A percentile compares a stretch with the other conserved stretches of the same genome.
These are phyloP conservation scores for Calameuta filiformis DNA, from an alignment of 2,888 invertebrate genomes.

Conservation along the genomic window DNA sequence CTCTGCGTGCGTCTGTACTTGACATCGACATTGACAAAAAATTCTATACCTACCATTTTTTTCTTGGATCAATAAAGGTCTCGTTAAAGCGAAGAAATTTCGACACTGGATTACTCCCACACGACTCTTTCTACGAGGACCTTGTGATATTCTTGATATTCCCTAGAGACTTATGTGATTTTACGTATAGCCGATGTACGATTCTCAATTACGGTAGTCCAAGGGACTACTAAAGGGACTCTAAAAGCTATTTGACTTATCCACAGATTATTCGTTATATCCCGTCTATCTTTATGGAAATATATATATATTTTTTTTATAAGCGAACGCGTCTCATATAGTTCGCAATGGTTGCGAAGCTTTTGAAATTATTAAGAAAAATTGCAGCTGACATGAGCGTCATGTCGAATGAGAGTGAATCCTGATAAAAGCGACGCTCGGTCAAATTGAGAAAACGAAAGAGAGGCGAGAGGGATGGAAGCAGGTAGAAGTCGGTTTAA, in stretches of 20 bases:
- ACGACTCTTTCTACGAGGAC: neutral
- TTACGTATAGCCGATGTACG: no score
- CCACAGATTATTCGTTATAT: neutral
- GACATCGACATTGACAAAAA: neutral
- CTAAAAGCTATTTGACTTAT: neutral
- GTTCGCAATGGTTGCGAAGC: neutral
- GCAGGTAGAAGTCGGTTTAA: constrained; percentile 1
- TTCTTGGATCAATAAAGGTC: neutral
- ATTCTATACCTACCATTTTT: neutral
- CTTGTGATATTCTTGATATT: neutral
- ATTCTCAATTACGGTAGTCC: no score
- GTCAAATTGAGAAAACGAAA: neutral
- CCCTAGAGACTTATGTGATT: neutral
- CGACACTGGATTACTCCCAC: neutral
- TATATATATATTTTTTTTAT: no score
- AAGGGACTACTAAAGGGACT: neutral
- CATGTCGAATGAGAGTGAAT: neutral
- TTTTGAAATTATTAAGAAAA: neutral
- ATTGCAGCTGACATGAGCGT: neutral
- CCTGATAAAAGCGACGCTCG: neutral
- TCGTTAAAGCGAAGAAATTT: neutral
- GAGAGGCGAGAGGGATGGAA: neutral
- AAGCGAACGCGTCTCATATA: neutral
- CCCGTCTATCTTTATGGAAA: neutral
- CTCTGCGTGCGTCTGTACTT: neutral